phyloP scores from a whole-genome alignment of 2,797 vertebrate genomes.

The Pseudocheirus occidentalis region DNA sequence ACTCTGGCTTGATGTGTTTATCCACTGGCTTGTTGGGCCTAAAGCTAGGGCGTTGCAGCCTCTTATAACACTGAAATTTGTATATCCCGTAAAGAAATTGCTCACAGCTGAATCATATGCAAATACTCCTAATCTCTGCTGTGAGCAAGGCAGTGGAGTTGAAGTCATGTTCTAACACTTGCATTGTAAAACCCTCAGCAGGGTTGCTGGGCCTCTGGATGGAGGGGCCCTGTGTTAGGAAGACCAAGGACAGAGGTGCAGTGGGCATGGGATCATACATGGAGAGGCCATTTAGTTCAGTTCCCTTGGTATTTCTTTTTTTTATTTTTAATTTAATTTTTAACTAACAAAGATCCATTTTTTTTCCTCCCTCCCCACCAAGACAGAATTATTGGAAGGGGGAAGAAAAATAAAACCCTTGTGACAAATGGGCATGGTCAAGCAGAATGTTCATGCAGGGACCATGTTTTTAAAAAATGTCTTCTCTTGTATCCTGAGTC shows the following conservation, averaged over 20 bases:
- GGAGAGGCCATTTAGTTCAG: not conserved
- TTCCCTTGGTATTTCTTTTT: constrained; percentile 27
- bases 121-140: constrained; percentile 84
- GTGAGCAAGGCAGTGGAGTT: constrained; percentile 82
- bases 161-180: constrained; percentile 67
- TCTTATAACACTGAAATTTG: constrained; percentile 83
- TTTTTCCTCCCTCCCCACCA: not conserved
- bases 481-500: not conserved
- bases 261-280: not conserved
- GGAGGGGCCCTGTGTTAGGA: constrained; percentile 30
- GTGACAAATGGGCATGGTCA: not conserved
- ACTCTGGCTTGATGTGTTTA: constrained; percentile 78
- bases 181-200: not conserved
- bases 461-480: not conserved
- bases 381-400: not conserved
- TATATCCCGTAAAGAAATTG: constrained; percentile 85
- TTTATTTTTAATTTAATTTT: constrained; percentile 37
- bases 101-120: constrained; percentile 87
- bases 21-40: constrained; percentile 79
- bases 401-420: not conserved
- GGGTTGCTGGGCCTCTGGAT: not conserved
- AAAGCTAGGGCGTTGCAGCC: constrained; percentile 82
- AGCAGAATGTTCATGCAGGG: not conserved
- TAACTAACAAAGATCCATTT: not conserved
- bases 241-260: constrained; percentile 15